phyloP scores from a whole-genome alignment of 2,797 vertebrate species.

The Graptemys geographica region DNA sequence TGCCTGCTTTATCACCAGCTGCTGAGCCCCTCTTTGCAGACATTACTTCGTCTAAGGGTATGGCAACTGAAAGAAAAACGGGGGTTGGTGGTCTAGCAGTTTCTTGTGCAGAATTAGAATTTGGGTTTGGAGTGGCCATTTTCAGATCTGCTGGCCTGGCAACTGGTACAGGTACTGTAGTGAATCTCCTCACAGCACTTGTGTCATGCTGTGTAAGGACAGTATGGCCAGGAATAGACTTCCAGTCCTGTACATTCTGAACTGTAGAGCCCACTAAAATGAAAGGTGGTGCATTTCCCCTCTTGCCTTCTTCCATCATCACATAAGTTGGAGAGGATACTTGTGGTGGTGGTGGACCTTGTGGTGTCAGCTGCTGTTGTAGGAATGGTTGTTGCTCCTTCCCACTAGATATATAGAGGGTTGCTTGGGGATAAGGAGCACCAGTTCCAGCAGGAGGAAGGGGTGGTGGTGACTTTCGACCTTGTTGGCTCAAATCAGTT shows the following conservation, averaged over 20 bases:
- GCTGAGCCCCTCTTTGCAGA: conserved; percentile 47
- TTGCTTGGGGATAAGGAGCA: conserved; percentile 56
- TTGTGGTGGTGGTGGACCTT: conserved; percentile 53
- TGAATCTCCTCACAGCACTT: conserved; percentile 53
- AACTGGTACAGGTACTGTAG: conserved; percentile 61
- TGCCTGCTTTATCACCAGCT: conserved; percentile 54
- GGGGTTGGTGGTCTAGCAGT: conserved; percentile 27
- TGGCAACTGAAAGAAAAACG: conserved; percentile 59
- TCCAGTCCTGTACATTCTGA: conserved; percentile 63
- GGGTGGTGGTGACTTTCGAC: conserved; percentile 67
- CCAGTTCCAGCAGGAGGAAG: conserved; percentile 37
- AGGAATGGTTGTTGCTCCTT: conserved; percentile 66
- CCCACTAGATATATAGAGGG: conserved; percentile 54
- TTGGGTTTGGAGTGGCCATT: neutral
- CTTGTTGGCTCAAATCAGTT: conserved; percentile 72
- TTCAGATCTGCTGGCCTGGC: conserved; percentile 65
- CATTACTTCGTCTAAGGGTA: conserved; percentile 66
- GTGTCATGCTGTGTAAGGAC: conserved; percentile 46
- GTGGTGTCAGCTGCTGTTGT: conserved; percentile 51
- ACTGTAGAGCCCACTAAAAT: conserved; percentile 71
- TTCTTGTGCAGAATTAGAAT: conserved; percentile 42
- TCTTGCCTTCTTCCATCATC: conserved; percentile 65
- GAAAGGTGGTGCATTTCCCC: conserved; percentile 62
- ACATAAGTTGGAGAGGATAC: conserved; percentile 67
- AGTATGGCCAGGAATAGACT: conserved; percentile 48